These are phyloP conservation scores for Actenoides lindsayi DNA, from an alignment of 2,113 vertebrate genomes.

Conservation along the genomic window DNA sequence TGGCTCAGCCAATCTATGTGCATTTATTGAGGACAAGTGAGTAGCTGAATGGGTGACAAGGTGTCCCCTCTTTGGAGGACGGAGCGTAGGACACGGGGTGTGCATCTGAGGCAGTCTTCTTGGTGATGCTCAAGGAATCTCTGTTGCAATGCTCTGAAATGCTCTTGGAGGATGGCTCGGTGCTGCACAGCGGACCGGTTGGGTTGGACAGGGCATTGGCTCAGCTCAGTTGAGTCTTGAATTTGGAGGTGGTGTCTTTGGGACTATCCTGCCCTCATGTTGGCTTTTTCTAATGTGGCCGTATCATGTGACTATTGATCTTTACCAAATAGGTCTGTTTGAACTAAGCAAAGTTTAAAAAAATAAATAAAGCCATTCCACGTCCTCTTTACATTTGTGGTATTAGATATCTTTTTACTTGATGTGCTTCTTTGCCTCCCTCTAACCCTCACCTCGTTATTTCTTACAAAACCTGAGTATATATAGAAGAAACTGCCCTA, in stretches of 20 bases:
- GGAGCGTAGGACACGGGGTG: neutral
- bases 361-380: neutral
- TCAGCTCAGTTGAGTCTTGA: neutral
- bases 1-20: neutral
- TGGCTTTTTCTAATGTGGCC: neutral
- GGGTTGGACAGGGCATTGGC: fast-evolving
- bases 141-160: neutral
- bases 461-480: neutral
- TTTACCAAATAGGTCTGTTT: neutral
- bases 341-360: neutral
- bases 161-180: fast-evolving
- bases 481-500: neutral
- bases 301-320: fast-evolving
- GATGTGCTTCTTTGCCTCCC: neutral
- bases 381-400: neutral
- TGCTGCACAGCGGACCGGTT: fast-evolving
- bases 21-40: fast-evolving
- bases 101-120: neutral
- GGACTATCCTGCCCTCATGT: neutral
- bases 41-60: neutral
- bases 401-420: neutral
- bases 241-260: neutral
- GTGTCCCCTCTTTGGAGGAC: neutral
- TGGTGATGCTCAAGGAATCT: neutral
- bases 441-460: neutral